phyloP scores from a whole-genome alignment of 2,113 vertebrate genomes.

The Hippocampus guttulatus region DNA sequence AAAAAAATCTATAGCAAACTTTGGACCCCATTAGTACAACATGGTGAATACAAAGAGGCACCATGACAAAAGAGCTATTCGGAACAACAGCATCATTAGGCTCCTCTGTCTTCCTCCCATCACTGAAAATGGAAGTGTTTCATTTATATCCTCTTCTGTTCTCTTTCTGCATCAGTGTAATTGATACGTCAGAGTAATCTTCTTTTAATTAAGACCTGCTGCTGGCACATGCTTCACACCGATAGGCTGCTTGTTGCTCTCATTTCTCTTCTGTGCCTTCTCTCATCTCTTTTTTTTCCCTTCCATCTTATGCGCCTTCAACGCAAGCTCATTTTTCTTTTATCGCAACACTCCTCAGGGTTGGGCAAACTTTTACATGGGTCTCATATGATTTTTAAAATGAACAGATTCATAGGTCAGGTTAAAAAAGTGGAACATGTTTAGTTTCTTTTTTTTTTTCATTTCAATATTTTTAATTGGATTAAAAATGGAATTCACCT shows the following conservation, averaged over 20 bases:
- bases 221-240: conserved; percentile 34
- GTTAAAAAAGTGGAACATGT: too few species aligned
- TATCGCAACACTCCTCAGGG: conserved; percentile 18
- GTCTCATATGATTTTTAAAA: background rate
- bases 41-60: background rate
- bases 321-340: conserved; percentile 17
- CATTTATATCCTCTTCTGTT: conserved; percentile 27
- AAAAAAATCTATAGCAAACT: conserved; percentile 9
- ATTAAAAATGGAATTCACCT: too few species aligned
- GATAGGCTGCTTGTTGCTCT: conserved; percentile 38
- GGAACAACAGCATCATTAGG: conserved; percentile 15
- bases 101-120: background rate
- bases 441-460: too few species aligned
- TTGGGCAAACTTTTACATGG: background rate
- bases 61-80: background rate
- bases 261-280: conserved; percentile 39
- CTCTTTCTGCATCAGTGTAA: conserved; percentile 45
- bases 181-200: conserved; percentile 66
- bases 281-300: conserved; percentile 26
- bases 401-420: background rate
- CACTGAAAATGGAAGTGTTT: conserved; percentile 39
- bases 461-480: too few species aligned
- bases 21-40: background rate
- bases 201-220: conserved; percentile 67
- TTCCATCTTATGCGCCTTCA: conserved; percentile 25